phyloP scores from a whole-genome alignment of 1,140 invertebrate genomes.

The Bombus soroeensis region DNA sequence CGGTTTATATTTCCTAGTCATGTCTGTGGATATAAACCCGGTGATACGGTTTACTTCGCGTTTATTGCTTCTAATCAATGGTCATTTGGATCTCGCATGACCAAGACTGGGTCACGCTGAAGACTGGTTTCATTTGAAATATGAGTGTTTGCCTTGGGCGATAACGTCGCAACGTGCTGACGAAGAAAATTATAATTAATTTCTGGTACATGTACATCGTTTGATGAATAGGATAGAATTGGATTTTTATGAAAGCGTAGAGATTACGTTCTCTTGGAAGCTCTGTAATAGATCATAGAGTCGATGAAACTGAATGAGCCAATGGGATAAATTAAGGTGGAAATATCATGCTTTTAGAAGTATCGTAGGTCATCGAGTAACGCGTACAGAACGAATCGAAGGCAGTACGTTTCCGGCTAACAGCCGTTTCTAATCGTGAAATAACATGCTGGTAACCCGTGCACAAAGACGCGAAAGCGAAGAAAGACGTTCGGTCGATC shows the following conservation, averaged over 20 bases:
- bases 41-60: neutral
- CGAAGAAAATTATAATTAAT: neutral
- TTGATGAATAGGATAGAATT: neutral
- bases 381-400: neutral
- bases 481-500: constrained; percentile 43
- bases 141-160: neutral
- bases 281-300: no score
- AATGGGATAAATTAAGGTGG: neutral
- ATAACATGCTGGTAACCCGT: constrained; percentile 5
- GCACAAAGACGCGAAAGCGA: constrained; percentile 3
- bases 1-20: neutral
- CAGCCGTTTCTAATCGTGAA: constrained; percentile 27
- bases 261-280: no score
- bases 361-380: neutral
- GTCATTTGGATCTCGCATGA: neutral
- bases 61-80: neutral
- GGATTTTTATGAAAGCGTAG: no score
- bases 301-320: neutral
- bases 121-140: neutral
- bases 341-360: neutral
- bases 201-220: neutral
- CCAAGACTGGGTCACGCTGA: neutral
- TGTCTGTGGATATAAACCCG: neutral
- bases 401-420: neutral
- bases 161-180: neutral